Evolutionary conservation across 1,140 invertebrate species (phyloP).

Genomic region (Riptortus pedestris): DNA sequence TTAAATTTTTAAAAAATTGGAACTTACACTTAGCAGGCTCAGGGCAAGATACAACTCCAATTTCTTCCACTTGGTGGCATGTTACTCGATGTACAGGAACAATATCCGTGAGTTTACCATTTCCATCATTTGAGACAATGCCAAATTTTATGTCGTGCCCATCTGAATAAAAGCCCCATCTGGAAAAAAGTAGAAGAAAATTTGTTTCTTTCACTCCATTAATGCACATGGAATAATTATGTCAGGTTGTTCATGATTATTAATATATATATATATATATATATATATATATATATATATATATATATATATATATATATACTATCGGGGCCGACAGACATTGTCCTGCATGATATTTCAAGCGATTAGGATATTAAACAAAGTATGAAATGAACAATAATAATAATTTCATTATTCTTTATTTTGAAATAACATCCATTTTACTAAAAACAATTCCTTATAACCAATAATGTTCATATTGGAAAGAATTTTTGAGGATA

Average conservation of each 20-base stretch:
- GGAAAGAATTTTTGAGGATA: too few species aligned
- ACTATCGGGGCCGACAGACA: neutral
- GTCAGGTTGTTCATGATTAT: neutral
- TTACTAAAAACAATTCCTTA: too few species aligned
- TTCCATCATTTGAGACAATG: constrained; percentile 51
- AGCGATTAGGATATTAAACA: too few species aligned
- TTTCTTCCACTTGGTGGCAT: constrained; percentile 63
- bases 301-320: neutral
- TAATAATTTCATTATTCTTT: too few species aligned
- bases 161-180: constrained; percentile 82
- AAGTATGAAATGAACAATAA: too few species aligned
- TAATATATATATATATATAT: neutral
- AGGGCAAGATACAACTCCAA: constrained; percentile 62
- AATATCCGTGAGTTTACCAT: constrained; percentile 51
- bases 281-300: neutral
- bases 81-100: constrained; percentile 59
- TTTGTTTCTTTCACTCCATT: constrained; percentile 1
- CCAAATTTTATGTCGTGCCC: constrained; percentile 82
- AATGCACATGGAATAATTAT: neutral
- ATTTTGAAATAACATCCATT: too few species aligned
- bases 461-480: too few species aligned
- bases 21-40: constrained; percentile 68
- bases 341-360: too few species aligned
- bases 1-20: neutral
- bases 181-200: constrained; percentile 38